Percentiles rank a stretch among this genome's conserved stretches.
Conservation (phyloP, 2,113 vertebrate species). For the Lonchura striata region DNA sequence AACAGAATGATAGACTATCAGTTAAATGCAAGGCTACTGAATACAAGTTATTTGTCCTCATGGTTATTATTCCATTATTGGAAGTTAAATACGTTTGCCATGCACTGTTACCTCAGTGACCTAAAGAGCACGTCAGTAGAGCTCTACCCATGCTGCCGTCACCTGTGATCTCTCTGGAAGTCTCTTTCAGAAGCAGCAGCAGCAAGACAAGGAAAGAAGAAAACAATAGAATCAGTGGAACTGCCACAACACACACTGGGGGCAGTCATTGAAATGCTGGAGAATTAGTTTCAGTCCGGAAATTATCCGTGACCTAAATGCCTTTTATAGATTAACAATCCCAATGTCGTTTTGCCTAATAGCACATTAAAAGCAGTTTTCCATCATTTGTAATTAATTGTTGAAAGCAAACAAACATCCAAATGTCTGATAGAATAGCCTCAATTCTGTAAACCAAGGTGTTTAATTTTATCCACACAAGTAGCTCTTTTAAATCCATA, state of each 20-base stretch:
- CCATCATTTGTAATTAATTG: background rate
- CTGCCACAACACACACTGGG: fast-evolving
- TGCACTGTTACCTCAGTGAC: background rate
- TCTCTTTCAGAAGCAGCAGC: background rate
- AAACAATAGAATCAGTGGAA: background rate
- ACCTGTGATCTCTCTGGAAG: background rate
- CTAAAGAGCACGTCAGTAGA: background rate
- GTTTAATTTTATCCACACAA: background rate
- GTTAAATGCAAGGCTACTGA: background rate
- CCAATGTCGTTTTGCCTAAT: conserved; percentile 14
- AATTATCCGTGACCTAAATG: background rate
- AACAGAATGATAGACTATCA: background rate
- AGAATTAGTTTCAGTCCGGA: conserved; percentile 40
- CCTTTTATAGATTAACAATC: conserved; percentile 20
- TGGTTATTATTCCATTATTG: background rate
- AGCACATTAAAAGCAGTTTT: conserved; percentile 2
- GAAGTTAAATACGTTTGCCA: background rate
- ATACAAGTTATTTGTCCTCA: background rate
- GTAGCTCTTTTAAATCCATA: background rate
- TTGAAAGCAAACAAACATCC: background rate
- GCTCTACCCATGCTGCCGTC: background rate
- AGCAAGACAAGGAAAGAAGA: background rate
- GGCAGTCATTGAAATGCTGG: background rate
- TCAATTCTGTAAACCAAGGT: background rate
- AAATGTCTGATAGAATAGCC: background rate